Evolutionary conservation across 2,113 vertebrate genomes (phyloP).

Genomic region (Fulmarus glacialis): DNA sequence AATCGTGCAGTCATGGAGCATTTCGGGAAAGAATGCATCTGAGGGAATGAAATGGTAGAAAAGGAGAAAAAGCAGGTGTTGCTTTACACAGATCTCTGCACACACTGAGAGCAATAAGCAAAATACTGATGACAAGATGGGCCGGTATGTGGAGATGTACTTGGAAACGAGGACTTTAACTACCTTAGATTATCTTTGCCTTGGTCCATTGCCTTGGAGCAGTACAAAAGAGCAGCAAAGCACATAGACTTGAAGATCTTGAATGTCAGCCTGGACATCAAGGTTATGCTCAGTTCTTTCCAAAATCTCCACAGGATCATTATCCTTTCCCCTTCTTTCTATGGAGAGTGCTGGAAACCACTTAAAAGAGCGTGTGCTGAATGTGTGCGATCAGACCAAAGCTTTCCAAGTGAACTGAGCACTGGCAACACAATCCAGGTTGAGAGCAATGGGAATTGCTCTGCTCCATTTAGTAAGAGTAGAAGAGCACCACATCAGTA

Average conservation of each 20-base stretch:
- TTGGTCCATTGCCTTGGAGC: background rate
- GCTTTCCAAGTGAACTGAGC: constrained; percentile 28
- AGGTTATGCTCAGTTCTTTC: background rate
- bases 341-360: constrained; percentile 17
- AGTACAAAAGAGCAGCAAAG: background rate
- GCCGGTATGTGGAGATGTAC: background rate
- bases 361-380: background rate
- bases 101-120: background rate
- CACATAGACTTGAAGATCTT: background rate
- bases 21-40: constrained; percentile 5
- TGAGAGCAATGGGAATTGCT: constrained; percentile 34
- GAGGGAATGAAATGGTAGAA: background rate
- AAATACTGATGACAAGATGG: background rate
- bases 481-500: background rate
- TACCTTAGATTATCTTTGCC: background rate
- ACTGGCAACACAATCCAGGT: background rate
- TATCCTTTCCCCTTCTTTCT: background rate
- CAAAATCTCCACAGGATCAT: background rate
- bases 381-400: background rate
- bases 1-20: background rate
- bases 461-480: constrained; percentile 25
- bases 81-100: background rate
- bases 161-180: background rate
- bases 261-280: constrained; percentile 18
- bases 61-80: constrained; percentile 13